These are phyloP conservation scores for Pachycephus smyrnensis DNA, from an alignment of 2,888 invertebrate species.

Conservation along the genomic window DNA sequence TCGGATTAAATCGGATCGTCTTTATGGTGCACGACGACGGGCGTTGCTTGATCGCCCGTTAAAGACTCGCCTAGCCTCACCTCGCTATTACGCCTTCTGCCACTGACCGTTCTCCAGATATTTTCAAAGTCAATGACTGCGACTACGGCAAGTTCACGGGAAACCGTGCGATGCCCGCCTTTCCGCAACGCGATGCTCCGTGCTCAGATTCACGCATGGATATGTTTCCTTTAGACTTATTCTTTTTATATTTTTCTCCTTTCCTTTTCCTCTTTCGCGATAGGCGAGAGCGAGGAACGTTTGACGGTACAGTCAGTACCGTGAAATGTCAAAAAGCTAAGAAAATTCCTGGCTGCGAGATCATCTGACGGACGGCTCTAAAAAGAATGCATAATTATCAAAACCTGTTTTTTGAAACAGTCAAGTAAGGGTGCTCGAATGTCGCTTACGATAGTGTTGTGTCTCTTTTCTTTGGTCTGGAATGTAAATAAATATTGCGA, in stretches of 20 bases:
- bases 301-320: not conserved
- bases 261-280: slow-evolving; percentile 1
- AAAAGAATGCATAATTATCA: not conserved
- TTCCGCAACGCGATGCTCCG: not conserved
- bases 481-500: not conserved
- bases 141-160: slow-evolving; percentile 36
- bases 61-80: slow-evolving; percentile 46
- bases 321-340: not conserved
- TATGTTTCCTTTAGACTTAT: not conserved
- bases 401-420: not conserved
- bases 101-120: slow-evolving; percentile 48
- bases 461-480: not conserved
- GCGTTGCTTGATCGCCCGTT: slow-evolving; percentile 48
- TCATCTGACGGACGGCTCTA: not conserved
- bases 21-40: slow-evolving; percentile 11
- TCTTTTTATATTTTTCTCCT: not conserved
- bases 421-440: not conserved
- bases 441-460: not conserved
- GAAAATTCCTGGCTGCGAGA: not conserved
- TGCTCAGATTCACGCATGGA: not conserved
- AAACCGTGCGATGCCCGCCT: slow-evolving; percentile 7
- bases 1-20: not conserved
- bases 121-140: slow-evolving; percentile 53
- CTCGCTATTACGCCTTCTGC: slow-evolving; percentile 25
- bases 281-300: not conserved